phyloP scores from a whole-genome alignment of 2,888 invertebrate genomes.

The Lottia scabra region DNA sequence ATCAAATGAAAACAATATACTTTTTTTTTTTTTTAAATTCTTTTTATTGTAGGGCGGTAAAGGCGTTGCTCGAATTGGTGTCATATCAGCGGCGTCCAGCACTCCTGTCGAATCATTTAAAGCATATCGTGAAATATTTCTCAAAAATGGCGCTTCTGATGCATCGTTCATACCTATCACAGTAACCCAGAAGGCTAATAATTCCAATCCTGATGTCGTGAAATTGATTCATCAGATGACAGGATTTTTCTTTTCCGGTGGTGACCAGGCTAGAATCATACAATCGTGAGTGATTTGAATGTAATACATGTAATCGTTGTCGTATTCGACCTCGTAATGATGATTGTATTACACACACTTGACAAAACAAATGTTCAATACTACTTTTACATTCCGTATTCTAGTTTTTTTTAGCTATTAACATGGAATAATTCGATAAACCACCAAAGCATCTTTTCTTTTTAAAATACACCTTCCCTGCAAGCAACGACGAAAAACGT shows the following conservation, averaged over 20 bases:
- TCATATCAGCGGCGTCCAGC: conserved; percentile 43
- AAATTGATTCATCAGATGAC: conserved; percentile 40
- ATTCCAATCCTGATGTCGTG: conserved; percentile 32
- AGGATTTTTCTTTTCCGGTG: conserved; percentile 53
- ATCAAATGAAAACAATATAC: not conserved
- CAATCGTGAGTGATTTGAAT: conserved; percentile 31
- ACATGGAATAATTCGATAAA: too few species aligned
- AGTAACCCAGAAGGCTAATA: conserved; percentile 36
- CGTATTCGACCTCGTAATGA: too few species aligned
- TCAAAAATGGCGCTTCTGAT: conserved; percentile 40
- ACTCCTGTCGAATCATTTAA: conserved; percentile 35
- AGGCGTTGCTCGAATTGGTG: conserved; percentile 45
- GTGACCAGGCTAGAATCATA: conserved; percentile 41
- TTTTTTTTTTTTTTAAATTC: not conserved
- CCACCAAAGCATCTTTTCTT: too few species aligned
- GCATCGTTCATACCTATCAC: conserved; percentile 43
- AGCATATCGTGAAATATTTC: conserved; percentile 38
- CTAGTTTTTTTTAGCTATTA: too few species aligned
- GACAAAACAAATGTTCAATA: too few species aligned
- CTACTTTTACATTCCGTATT: too few species aligned
- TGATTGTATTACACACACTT: too few species aligned
- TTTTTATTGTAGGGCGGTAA: conserved; percentile 34
- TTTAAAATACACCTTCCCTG: too few species aligned
- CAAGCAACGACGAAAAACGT: too few species aligned
- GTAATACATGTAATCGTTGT: too few species aligned